Percentiles rank a stretch among this genome's conserved stretches.
Conservation (phyloP, 2,113 vertebrate genomes). For the Ibidorhyncha struthersii region DNA sequence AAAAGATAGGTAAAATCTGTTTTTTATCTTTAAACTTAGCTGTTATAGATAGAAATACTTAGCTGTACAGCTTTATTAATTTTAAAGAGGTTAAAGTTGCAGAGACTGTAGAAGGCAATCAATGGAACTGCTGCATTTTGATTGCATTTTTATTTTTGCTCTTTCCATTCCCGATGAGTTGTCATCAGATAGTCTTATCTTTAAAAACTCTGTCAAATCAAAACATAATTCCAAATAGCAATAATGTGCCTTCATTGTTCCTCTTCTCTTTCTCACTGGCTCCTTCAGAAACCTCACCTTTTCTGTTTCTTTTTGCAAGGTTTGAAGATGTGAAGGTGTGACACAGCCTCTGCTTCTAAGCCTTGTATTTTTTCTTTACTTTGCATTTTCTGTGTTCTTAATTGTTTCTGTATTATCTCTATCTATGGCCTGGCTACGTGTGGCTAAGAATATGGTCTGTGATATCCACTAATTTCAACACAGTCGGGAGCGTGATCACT, state of each 20-base stretch:
- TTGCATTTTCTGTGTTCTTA: background rate
- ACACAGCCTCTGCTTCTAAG: background rate
- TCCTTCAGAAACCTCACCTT: background rate
- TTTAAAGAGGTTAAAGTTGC: background rate
- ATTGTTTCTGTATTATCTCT: background rate
- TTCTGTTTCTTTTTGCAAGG: background rate
- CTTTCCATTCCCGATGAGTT: background rate
- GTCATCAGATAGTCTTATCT: background rate
- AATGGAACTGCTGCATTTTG: background rate
- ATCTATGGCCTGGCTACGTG: background rate
- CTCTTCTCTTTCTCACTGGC: background rate
- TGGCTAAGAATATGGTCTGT: background rate
- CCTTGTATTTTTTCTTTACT: background rate
- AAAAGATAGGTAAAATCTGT: background rate
- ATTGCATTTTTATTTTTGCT: background rate
- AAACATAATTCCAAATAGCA: background rate
- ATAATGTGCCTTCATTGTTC: background rate
- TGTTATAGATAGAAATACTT: background rate
- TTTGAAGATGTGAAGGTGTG: background rate
- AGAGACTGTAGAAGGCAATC: background rate
- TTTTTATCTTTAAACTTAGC: background rate
- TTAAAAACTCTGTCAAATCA: background rate
- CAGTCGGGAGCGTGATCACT: background rate
- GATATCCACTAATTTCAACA: background rate
- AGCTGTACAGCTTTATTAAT: background rate